Evolutionary conservation across 2,888 invertebrate genomes (phyloP).

Genomic region (Aleiodes alternator): DNA sequence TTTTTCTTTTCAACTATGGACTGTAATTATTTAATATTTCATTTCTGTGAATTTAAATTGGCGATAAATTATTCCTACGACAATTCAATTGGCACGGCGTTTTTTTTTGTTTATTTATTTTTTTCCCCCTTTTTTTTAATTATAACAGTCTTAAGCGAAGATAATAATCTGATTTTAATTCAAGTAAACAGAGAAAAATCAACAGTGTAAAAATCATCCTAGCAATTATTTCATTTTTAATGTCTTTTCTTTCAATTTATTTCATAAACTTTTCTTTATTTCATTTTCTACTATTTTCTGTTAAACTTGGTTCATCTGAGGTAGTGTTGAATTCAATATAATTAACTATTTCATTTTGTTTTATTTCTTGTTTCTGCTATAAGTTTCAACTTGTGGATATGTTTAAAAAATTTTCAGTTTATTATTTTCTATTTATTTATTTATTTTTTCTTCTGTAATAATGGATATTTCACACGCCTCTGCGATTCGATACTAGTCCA

Average conservation of each 20-base stretch:
- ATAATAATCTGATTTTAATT: conserved; percentile 10
- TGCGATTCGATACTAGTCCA: conserved; percentile 24
- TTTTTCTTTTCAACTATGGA: not conserved
- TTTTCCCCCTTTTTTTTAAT: not conserved
- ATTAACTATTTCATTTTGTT: conserved; percentile 23
- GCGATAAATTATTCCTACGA: too few species aligned
- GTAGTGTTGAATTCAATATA: conserved; percentile 24
- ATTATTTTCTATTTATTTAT: not conserved
- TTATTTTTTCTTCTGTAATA: not conserved
- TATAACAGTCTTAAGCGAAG: conserved; percentile 23
- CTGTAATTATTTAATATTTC: not conserved
- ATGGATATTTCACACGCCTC: conserved; percentile 1
- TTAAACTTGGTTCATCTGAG: conserved; percentile 20
- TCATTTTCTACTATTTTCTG: not conserved
- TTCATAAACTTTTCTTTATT: not conserved
- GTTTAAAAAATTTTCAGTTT: conserved; percentile 1
- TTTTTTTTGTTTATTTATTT: not conserved
- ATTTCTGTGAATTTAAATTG: not conserved
- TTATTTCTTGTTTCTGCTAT: not conserved
- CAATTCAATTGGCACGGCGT: not conserved
- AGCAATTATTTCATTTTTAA: not conserved
- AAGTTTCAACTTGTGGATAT: conserved; percentile 15
- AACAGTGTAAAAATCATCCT: conserved; percentile 11
- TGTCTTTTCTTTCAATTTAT: not conserved
- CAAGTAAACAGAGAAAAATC: not conserved